Conservation (phyloP, 2,113 vertebrate species). For the Syngnathoides biaculeatus region DNA sequence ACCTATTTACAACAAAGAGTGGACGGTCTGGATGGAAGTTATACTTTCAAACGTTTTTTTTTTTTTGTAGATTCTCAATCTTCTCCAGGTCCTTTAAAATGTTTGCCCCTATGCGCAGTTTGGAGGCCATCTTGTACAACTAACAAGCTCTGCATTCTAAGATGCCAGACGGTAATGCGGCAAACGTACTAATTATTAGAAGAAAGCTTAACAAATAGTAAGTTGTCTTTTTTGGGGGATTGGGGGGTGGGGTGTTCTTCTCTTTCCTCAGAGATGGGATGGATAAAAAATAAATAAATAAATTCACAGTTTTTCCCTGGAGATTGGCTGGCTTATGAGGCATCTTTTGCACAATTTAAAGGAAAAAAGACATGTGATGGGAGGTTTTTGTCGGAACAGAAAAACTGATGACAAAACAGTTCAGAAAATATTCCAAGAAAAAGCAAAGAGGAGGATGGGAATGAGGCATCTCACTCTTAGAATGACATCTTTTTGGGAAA, state of each 20-base stretch:
- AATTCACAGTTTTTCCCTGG: slow-evolving; percentile 41
- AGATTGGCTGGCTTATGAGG: slow-evolving; percentile 30
- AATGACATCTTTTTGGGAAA: slow-evolving; percentile 55
- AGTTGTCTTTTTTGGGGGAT: slow-evolving; percentile 29
- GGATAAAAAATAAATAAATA: too few species aligned
- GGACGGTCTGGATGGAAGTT: slow-evolving; percentile 54
- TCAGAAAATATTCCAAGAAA: slow-evolving; percentile 34
- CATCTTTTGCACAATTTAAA: slow-evolving; percentile 61
- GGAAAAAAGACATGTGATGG: slow-evolving; percentile 53
- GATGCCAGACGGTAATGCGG: slow-evolving; percentile 31
- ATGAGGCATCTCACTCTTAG: slow-evolving; percentile 30
- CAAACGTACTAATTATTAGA: slow-evolving; percentile 37
- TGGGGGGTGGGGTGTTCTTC: slow-evolving; percentile 38
- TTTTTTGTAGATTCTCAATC: slow-evolving; percentile 52
- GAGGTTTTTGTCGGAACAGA: slow-evolving; percentile 56
- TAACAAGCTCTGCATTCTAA: slow-evolving; percentile 38
- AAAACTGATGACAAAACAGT: slow-evolving; percentile 58
- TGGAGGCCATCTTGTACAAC: slow-evolving; percentile 18
- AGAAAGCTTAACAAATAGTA: slow-evolving; percentile 53
- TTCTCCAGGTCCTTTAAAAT: slow-evolving; percentile 26
- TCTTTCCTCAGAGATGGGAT: slow-evolving; percentile 6
- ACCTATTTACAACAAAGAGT: slow-evolving; percentile 65
- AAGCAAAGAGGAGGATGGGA: slow-evolving; percentile 22
- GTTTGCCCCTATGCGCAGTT: slow-evolving; percentile 32
- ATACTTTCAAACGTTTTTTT: slow-evolving; percentile 55